Conservation (phyloP, 2,113 vertebrate genomes). For the Pristiophorus japonicus region DNA sequence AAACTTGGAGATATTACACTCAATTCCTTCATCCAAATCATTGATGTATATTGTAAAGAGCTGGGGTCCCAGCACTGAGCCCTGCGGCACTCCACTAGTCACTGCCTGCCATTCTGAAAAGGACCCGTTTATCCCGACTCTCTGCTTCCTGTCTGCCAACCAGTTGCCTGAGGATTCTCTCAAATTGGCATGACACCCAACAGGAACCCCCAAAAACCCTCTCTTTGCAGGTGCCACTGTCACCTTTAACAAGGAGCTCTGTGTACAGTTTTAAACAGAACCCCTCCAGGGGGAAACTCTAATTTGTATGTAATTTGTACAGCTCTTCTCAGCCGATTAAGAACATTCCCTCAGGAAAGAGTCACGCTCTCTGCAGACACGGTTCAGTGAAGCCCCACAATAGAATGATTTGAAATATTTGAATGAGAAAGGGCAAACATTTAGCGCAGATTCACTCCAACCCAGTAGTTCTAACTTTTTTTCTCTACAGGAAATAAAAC, state of each 20-base stretch:
- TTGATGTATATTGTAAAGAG: too few species aligned
- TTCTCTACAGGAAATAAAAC: too few species aligned
- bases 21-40: too few species aligned
- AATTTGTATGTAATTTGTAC: not conserved
- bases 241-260: not conserved
- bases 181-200: not conserved
- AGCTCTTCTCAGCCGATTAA: not conserved
- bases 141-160: too few species aligned
- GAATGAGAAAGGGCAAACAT: not conserved
- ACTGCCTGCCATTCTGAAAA: too few species aligned
- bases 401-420: not conserved
- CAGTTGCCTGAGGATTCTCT: not conserved
- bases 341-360: not conserved
- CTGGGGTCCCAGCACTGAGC: too few species aligned
- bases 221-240: not conserved
- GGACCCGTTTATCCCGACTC: too few species aligned
- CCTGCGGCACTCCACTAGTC: too few species aligned
- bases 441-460: not conserved
- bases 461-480: not conserved
- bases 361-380: not conserved
- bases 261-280: not conserved
- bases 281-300: not conserved
- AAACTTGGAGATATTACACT: too few species aligned
- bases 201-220: not conserved
- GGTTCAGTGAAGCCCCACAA: not conserved